phyloP scores from a whole-genome alignment of 2,797 vertebrate genomes.

The Lutjanus campechanus region DNA sequence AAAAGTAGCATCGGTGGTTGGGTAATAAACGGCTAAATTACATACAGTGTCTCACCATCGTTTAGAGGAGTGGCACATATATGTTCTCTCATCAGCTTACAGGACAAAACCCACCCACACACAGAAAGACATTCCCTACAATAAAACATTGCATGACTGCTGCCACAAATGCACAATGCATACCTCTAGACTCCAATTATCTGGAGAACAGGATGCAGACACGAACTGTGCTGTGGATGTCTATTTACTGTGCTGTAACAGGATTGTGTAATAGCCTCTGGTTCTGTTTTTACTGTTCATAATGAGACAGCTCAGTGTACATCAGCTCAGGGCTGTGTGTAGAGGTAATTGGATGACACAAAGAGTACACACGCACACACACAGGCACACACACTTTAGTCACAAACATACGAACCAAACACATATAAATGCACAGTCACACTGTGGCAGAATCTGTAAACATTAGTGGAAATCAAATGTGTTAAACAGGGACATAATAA shows the following conservation, averaged over 20 bases:
- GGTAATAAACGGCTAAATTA: neutral
- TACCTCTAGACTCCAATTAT: slow-evolving; percentile 57
- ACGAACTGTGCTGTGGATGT: slow-evolving; percentile 1
- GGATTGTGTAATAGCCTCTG: slow-evolving; percentile 58
- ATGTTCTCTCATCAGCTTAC: neutral
- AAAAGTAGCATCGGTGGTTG: neutral
- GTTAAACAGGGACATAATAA: slow-evolving; percentile 17
- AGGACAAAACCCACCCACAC: slow-evolving; percentile 2
- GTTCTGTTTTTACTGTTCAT: slow-evolving; percentile 63
- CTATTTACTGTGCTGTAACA: slow-evolving; percentile 52
- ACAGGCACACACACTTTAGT: slow-evolving; percentile 8
- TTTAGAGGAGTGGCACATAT: neutral
- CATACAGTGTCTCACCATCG: neutral
- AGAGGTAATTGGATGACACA: slow-evolving; percentile 64
- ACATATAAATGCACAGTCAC: neutral
- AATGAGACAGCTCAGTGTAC: slow-evolving; percentile 66
- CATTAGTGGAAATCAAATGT: slow-evolving; percentile 35
- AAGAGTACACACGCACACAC: slow-evolving; percentile 10
- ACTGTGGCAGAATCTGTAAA: slow-evolving; percentile 23
- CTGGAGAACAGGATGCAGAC: slow-evolving; percentile 31
- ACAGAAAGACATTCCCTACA: neutral
- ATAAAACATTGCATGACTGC: slow-evolving; percentile 5
- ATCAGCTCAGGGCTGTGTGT: slow-evolving; percentile 57
- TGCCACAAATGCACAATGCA: slow-evolving; percentile 19
- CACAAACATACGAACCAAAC: slow-evolving; percentile 10